These are phyloP conservation scores for Brachyptera risi DNA, from an alignment of 2,888 invertebrate genomes.

Conservation along the genomic window DNA sequence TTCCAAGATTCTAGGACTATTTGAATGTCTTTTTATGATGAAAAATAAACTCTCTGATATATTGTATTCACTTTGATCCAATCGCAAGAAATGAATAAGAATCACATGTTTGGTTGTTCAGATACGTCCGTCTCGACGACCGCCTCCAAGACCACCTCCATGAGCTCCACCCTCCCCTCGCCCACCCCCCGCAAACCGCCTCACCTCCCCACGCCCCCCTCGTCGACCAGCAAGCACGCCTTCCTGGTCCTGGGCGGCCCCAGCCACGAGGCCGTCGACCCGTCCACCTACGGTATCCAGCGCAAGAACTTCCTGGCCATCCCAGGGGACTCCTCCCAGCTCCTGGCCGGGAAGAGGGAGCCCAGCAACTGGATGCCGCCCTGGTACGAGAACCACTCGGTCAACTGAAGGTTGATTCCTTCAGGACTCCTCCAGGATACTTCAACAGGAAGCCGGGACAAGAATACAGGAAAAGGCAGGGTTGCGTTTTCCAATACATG, in stretches of 20 bases:
- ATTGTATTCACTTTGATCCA: too few relatives aligned
- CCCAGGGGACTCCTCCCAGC: slow-evolving; percentile 46
- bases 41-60: too few relatives aligned
- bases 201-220: not conserved
- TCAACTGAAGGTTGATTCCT: slow-evolving; percentile 18
- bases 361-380: slow-evolving; percentile 48
- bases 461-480: not conserved
- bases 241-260: slow-evolving; percentile 27
- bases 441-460: not conserved
- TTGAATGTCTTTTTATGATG: too few relatives aligned
- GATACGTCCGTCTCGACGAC: not conserved
- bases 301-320: slow-evolving; percentile 27
- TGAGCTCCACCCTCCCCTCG: too few relatives aligned
- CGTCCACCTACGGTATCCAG: slow-evolving; percentile 39
- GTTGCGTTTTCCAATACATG: too few relatives aligned
- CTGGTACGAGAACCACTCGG: slow-evolving; percentile 43
- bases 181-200: too few relatives aligned
- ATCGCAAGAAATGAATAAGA: too few relatives aligned
- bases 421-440: not conserved
- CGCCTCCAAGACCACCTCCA: slow-evolving; percentile 4
- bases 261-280: slow-evolving; percentile 34
- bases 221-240: too few relatives aligned
- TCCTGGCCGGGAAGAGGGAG: not conserved
- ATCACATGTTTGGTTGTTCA: too few relatives aligned
- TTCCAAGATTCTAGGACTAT: too few relatives aligned